These are phyloP conservation scores for Atlantisia rogersi DNA, from an alignment of 2,113 vertebrate species.

Conservation along the genomic window DNA sequence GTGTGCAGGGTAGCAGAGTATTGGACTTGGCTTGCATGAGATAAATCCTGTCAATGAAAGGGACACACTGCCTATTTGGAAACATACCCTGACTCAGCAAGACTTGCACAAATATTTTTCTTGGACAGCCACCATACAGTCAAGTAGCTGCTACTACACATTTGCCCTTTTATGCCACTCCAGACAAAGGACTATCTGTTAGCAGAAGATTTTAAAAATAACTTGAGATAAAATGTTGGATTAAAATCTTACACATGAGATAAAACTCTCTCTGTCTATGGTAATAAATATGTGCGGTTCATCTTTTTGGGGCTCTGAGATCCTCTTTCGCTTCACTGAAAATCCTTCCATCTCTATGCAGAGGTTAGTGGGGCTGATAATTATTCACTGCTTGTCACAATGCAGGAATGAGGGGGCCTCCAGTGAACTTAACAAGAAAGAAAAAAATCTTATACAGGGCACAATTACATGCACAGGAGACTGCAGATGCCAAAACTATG, in stretches of 20 bases:
- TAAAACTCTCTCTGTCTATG: background rate
- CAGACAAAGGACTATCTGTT: conserved; percentile 28
- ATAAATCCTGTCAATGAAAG: conserved; percentile 17
- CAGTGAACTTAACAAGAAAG: background rate
- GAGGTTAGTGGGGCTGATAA: background rate
- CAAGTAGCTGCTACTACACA: conserved; percentile 40
- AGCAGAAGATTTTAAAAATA: conserved; percentile 11
- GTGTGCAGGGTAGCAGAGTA: background rate
- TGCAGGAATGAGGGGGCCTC: background rate
- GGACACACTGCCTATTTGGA: background rate
- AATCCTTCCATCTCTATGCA: background rate
- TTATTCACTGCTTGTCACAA: background rate
- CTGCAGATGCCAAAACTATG: background rate
- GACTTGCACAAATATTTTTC: conserved; percentile 49
- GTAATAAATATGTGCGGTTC: background rate
- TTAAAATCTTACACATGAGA: background rate
- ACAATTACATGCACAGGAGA: background rate
- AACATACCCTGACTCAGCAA: conserved; percentile 46
- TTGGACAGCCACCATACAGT: conserved; percentile 17
- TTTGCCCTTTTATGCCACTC: conserved; percentile 13
- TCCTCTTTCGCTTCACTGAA: background rate
- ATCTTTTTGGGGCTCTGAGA: background rate
- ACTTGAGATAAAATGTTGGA: background rate
- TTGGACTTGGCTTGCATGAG: background rate
- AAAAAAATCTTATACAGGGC: background rate